Evolutionary conservation across 2,797 vertebrate species (phyloP), one percentile per base, ranked within the genome.

Genomic region (Chiropotes sagulatus): DNA sequence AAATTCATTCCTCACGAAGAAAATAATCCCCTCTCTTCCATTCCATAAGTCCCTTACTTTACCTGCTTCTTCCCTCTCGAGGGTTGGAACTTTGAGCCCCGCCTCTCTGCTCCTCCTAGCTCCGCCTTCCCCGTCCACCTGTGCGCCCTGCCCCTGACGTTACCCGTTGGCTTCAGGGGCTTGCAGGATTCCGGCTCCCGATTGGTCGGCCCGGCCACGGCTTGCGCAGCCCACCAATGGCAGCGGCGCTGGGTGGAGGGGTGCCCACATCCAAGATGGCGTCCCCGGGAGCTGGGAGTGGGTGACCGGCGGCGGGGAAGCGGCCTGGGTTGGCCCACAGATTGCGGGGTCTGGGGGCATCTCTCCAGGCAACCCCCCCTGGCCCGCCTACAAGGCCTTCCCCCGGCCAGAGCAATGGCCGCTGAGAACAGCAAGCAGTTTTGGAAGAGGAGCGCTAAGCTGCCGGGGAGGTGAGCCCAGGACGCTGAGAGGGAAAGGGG

Each of bases 401-500:
- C 94, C 95, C 90, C 97, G 95, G 97, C 93, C 97, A 96, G 96
- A 94, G 98, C 96, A 96, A 99, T 99, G 99, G 99, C 99, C 98
- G 99, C 99, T 97, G 99, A 99, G 92, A 99, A 99, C 98, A 99
- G 98, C 98, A 99, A 99, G 98, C 98, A 99, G 99, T 99, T 99
- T 98, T 99, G 99, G 99, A 99, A 99, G 99, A 99, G 99, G 98
- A 99, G 98, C 98, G 97, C 99, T 50, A 99, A 99, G 99, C 99
- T 99, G 98, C 99, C 99, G 73, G 99, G 99, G 98, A 99, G 99
- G 99, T 99, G 98, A 98, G 99, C 85, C 64, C 94, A 85, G 97
- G 95, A 96, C 96, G 76, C 96, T 46, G 84, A 82, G 76, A 92
- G 64, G 70, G 89, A 89, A 80, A 86, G 61, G 80, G 67, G 78